Percentiles rank a stretch among this genome's conserved stretches.
phyloP scores from a whole-genome alignment of 2,888 invertebrate genomes.

The Fissipunctia ypsillon region DNA sequence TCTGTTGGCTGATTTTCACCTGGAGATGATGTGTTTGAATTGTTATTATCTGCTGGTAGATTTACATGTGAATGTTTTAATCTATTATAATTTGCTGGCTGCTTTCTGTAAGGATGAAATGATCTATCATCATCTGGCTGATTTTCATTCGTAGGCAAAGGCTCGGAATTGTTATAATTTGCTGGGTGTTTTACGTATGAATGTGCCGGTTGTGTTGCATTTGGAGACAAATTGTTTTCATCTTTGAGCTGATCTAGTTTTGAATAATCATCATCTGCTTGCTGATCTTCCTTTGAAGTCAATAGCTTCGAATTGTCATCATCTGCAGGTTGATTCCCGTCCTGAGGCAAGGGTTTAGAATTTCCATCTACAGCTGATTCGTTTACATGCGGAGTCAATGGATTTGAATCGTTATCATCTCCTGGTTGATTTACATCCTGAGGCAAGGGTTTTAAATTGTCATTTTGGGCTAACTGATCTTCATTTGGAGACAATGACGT shows the following conservation, averaged over 20 bases:
- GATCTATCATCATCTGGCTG: not conserved
- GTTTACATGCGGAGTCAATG: not conserved
- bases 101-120: not conserved
- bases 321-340: not conserved
- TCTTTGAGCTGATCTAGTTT: too few relatives aligned
- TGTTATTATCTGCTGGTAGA: not conserved
- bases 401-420: not conserved
- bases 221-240: too few relatives aligned
- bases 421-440: not conserved
- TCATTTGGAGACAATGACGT: not conserved
- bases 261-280: too few relatives aligned
- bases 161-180: not conserved
- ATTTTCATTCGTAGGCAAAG: not conserved
- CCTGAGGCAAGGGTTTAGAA: not conserved
- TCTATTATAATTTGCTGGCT: not conserved
- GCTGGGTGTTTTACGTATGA: not conserved
- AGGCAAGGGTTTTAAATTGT: not conserved
- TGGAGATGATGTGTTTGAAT: conserved; percentile 1
- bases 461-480: not conserved
- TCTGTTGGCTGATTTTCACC: not conserved
- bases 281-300: not conserved
- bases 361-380: not conserved
- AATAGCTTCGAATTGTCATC: not conserved
- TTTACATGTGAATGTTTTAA: not conserved
- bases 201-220: not conserved